Base-by-base conservation (phyloP, 2,113 vertebrate species). In the Cephalopterus ornatus region DNA sequence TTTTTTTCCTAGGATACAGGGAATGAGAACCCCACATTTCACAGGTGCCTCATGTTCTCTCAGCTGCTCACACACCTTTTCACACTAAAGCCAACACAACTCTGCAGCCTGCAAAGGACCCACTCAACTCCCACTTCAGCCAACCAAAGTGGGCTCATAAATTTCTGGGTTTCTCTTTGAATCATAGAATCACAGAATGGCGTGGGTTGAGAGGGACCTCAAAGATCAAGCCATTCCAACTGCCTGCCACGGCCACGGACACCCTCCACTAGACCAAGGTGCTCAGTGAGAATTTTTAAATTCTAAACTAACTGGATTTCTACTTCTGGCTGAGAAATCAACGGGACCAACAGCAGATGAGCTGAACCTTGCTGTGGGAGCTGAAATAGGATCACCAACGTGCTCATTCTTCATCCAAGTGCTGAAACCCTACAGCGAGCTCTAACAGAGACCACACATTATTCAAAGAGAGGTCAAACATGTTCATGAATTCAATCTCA, bases 401-500 rank as follows among this genome's bases (percentile, higher is more conserved):
- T 3, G 12, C 39, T 74, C 75, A 7, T 80, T 85, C 78, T 63
- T 56, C 91, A 59, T n/a, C 67, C 0, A 8, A 26, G 59, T 35
- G 32, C 56, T 73, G 85, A 94, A 92, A 75, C 84, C 30, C 37
- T 33, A 14, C 2, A 76, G 50, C 0, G 2, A 65, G 53, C 49
- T 92, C 76, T 33, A 37, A 59, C 79, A 91, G n/a, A 93, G 85
- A 53, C 71, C 79, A 61, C n/a, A 30, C 41, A 10, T 68, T 72
- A 6, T 71, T 89, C 77, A 73, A 70, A 72, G 83, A 44, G 67
- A 95, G 83, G 78, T 76, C 85, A 95, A 65, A 85, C 8, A 4
- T 58, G 46, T 78, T 55, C 35, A n/a, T 68, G n/a, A 74, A 94
- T 79, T 79, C 79, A 77, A 75, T 65, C 90, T 94, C 92, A 93